Conservation (phyloP, 2,888 invertebrate genomes). For the Luperina testacea region DNA sequence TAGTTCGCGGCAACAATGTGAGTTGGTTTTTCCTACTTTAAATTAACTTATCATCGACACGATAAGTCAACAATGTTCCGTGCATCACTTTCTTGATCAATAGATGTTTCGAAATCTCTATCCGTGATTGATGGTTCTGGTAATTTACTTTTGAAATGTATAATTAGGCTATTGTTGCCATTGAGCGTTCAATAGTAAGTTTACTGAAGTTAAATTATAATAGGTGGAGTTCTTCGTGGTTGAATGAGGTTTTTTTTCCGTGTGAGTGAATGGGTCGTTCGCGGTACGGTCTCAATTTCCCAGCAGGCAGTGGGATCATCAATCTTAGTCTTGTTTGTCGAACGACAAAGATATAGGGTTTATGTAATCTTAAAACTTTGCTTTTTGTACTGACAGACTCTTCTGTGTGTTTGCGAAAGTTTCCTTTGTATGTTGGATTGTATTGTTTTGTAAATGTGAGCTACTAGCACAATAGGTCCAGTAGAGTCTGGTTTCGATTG, state of each 20-base stretch:
- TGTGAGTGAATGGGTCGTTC: slow-evolving; percentile 71
- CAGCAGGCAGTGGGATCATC: slow-evolving; percentile 76
- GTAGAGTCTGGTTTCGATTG: neutral
- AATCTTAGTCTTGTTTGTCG: slow-evolving; percentile 84
- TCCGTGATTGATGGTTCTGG: slow-evolving; percentile 79
- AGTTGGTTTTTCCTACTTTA: slow-evolving; percentile 61
- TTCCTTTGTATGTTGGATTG: slow-evolving; percentile 46
- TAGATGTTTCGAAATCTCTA: slow-evolving; percentile 64
- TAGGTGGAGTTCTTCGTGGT: slow-evolving; percentile 61
- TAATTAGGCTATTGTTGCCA: slow-evolving; percentile 86
- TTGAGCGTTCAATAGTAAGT: slow-evolving; percentile 74
- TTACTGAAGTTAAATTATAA: slow-evolving; percentile 75
- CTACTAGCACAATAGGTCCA: neutral
- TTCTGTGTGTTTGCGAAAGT: slow-evolving; percentile 50
- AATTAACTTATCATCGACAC: slow-evolving; percentile 54
- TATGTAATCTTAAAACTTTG: slow-evolving; percentile 68
- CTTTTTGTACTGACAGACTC: slow-evolving; percentile 37
- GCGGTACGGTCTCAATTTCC: slow-evolving; percentile 78
- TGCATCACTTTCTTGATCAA: slow-evolving; percentile 49
- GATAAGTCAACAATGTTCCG: slow-evolving; percentile 44
- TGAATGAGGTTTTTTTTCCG: slow-evolving; percentile 77
- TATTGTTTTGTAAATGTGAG: slow-evolving; percentile 23
- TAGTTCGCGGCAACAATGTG: slow-evolving; percentile 60
- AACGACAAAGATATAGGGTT: slow-evolving; percentile 77
- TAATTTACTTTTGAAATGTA: slow-evolving; percentile 79